Evolutionary conservation across 1,140 invertebrate genomes (phyloP).

Genomic region (Magallana ariakensis): DNA sequence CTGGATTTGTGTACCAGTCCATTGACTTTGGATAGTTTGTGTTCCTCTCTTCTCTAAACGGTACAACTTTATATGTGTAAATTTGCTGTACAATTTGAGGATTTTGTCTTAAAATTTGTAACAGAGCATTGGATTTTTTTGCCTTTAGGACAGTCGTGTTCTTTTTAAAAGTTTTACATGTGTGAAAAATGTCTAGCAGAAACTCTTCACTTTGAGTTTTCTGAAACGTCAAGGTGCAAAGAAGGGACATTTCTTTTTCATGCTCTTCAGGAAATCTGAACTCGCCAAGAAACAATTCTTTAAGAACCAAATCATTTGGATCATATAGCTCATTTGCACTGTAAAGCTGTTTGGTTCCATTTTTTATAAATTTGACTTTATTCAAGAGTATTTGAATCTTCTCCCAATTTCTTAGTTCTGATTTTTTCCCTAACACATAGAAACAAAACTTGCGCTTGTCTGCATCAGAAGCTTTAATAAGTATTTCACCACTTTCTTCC

Average conservation of each 20-base stretch:
- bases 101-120: background rate
- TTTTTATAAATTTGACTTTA: background rate
- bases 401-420: background rate
- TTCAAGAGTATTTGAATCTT: background rate
- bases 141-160: background rate
- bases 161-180: background rate
- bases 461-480: background rate
- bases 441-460: conserved; percentile 1
- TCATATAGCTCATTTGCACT: conserved; percentile 5
- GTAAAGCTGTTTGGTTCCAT: background rate
- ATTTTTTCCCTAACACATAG: background rate
- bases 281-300: background rate
- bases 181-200: background rate
- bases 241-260: background rate
- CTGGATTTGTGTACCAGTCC: background rate
- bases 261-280: background rate
- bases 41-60: background rate
- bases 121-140: background rate
- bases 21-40: background rate
- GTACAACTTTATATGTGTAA: background rate
- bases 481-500: background rate
- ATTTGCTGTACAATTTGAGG: background rate
- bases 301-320: background rate
- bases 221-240: background rate
- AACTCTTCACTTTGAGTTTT: background rate